A percentile compares a stretch with the other conserved stretches of the same genome.
These are phyloP conservation scores for Brenthis daphne DNA, from an alignment of 2,888 invertebrate genomes.

Conservation along the genomic window DNA sequence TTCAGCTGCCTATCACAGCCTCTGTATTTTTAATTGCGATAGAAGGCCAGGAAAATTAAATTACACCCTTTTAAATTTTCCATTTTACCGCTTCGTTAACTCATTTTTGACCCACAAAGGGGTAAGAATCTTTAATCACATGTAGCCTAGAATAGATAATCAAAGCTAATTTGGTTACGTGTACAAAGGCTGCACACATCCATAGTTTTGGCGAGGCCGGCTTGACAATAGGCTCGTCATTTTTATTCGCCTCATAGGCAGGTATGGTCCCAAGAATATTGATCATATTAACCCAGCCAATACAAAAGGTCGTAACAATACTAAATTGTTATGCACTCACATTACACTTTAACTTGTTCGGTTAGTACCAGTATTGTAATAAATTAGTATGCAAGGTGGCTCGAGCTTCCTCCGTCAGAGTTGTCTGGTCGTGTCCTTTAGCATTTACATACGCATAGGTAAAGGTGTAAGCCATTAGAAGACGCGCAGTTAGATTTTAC, in stretches of 20 bases:
- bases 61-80: constrained; percentile 64
- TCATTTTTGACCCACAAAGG: constrained; percentile 44
- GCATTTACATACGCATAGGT: constrained; percentile 54
- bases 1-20: constrained; percentile 41
- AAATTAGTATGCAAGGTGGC: constrained; percentile 69
- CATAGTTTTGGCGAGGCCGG: constrained; percentile 66
- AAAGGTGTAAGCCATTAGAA: constrained; percentile 27
- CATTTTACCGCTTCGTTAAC: constrained; percentile 59
- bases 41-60: constrained; percentile 39
- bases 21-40: constrained; percentile 52
- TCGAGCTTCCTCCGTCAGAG: constrained; percentile 59
- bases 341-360: constrained; percentile 51
- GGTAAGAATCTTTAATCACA: constrained; percentile 34
- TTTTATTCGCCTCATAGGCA: constrained; percentile 60
- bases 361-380: constrained; percentile 55
- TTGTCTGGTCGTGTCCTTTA: constrained; percentile 63
- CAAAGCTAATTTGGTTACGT: constrained; percentile 52
- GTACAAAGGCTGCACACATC: constrained; percentile 45
- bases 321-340: constrained; percentile 39
- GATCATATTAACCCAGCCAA: constrained; percentile 54
- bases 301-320: constrained; percentile 42
- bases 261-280: constrained; percentile 64
- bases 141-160: constrained; percentile 46
- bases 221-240: constrained; percentile 63
- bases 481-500: constrained; percentile 23